Conservation (phyloP, 2,113 vertebrate genomes). For the Trachemys scripta region DNA sequence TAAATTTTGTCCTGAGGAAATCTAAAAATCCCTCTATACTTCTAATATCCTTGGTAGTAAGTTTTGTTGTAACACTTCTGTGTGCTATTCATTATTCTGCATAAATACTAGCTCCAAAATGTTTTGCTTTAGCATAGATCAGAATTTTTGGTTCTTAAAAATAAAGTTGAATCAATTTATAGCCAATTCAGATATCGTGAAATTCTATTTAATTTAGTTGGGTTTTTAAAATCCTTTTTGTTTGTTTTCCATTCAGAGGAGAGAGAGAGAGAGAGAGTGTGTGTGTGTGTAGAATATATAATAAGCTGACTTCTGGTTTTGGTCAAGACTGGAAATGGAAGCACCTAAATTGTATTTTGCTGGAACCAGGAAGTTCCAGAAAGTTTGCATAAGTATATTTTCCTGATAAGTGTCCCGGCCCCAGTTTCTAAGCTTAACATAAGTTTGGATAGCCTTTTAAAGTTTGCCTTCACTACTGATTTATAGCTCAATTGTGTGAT, state of each 20-base stretch:
- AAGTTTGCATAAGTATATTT: background rate
- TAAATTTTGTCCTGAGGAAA: constrained; percentile 41
- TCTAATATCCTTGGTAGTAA: constrained; percentile 29
- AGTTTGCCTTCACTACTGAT: background rate
- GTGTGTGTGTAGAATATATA: background rate
- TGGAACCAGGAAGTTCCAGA: background rate
- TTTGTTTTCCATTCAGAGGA: background rate
- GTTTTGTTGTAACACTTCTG: constrained; percentile 33
- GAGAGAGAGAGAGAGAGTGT: background rate
- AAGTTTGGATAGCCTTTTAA: background rate
- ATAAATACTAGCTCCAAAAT: background rate
- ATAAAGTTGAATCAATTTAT: background rate
- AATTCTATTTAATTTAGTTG: background rate
- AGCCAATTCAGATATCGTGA: background rate
- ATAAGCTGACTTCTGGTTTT: background rate
- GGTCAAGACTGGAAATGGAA: background rate
- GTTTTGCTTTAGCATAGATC: background rate
- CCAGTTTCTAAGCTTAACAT: background rate
- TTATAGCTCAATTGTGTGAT: background rate
- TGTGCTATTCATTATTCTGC: background rate
- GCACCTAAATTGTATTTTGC: background rate
- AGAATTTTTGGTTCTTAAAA: constrained; percentile 19
- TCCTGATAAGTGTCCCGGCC: background rate
- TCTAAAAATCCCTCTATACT: background rate
- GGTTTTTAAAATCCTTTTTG: background rate